These are phyloP conservation scores for Axinella damicornis DNA, from an alignment of 37 sponge, comb jelly and placozoan species.

Conservation along the genomic window DNA sequence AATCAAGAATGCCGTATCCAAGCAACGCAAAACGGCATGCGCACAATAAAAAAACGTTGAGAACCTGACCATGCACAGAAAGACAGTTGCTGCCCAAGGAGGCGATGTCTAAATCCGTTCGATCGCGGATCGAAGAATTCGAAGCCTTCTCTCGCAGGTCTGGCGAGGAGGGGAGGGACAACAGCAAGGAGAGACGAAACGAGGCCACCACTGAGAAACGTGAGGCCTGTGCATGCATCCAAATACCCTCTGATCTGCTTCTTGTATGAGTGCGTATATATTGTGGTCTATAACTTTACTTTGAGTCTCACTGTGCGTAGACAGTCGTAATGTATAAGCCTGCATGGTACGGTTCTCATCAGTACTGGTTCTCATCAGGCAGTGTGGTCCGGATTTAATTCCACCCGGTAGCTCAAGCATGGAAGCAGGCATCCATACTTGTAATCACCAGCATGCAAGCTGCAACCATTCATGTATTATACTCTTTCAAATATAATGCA, in stretches of 20 bases:
- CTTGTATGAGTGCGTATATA: not conserved
- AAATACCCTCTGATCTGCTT: not conserved
- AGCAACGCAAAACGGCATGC: not conserved
- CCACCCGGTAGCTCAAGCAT: too few relatives aligned
- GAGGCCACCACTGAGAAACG: not conserved
- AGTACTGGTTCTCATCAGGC: too few relatives aligned
- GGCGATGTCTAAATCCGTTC: conserved; percentile 8
- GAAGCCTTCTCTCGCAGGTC: not conserved
- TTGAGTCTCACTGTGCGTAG: too few relatives aligned
- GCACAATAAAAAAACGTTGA: not conserved
- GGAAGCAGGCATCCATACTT: too few relatives aligned
- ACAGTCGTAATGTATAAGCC: too few relatives aligned
- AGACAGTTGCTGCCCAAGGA: too few relatives aligned
- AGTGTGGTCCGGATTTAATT: too few relatives aligned
- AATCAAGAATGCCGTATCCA: not conserved
- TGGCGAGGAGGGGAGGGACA: not conserved
- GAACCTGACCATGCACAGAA: not conserved
- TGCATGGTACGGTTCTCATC: too few relatives aligned
- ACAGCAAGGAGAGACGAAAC: not conserved
- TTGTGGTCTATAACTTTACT: too few relatives aligned
- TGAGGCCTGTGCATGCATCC: not conserved
- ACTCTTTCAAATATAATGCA: too few relatives aligned
- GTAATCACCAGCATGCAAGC: too few relatives aligned
- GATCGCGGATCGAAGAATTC: conserved; percentile 12
- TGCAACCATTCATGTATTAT: too few relatives aligned